Percentiles rank a stretch among this genome's conserved stretches.
Conservation (phyloP, 2,113 vertebrate species). For the Nettapus auritus region DNA sequence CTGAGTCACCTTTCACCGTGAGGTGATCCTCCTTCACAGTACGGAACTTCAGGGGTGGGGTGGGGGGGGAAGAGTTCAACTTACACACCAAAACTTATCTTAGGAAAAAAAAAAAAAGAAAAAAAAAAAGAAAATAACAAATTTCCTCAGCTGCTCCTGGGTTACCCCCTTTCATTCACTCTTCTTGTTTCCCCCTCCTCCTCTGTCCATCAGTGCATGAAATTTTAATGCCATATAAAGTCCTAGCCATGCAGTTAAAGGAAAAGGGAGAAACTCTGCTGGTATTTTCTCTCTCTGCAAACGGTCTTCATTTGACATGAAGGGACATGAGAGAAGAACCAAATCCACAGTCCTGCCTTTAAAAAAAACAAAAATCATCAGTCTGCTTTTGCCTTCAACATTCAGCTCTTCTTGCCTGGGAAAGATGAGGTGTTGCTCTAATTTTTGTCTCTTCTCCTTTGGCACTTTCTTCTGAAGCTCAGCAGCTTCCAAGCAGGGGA, state of each 20-base stretch:
- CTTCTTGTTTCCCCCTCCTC: conserved; percentile 58
- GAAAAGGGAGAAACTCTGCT: conserved; percentile 78
- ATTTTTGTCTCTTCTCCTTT: conserved; percentile 63
- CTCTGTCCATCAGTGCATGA: conserved; percentile 86
- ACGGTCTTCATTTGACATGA: conserved; percentile 68
- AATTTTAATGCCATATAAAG: conserved; percentile 76
- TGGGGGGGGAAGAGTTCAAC: conserved; percentile 70
- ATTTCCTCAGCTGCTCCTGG: conserved; percentile 84
- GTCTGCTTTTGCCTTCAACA: conserved; percentile 71
- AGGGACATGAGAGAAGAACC: conserved; percentile 63
- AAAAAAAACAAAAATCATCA: conserved; percentile 48
- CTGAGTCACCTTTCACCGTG: conserved; percentile 62
- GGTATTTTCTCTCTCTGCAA: conserved; percentile 81
- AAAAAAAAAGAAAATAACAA: conserved; percentile 63
- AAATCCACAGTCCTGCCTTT: conserved; percentile 61
- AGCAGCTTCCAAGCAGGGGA: conserved; percentile 34
- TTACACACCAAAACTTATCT: conserved; percentile 82
- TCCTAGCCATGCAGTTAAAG: conserved; percentile 78
- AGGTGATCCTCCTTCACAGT: conserved; percentile 76
- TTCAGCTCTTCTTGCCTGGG: conserved; percentile 69
- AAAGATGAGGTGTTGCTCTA: conserved; percentile 63
- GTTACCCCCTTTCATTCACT: conserved; percentile 69
- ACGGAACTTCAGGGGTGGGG: conserved; percentile 77
- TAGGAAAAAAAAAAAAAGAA: conserved; percentile 68
- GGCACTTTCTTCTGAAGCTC: conserved; percentile 59